A percentile compares a stretch with the other conserved stretches of the same genome.
Evolutionary conservation across 1,140 invertebrate species (phyloP).

Genomic region (Cotesia chilonis): DNA sequence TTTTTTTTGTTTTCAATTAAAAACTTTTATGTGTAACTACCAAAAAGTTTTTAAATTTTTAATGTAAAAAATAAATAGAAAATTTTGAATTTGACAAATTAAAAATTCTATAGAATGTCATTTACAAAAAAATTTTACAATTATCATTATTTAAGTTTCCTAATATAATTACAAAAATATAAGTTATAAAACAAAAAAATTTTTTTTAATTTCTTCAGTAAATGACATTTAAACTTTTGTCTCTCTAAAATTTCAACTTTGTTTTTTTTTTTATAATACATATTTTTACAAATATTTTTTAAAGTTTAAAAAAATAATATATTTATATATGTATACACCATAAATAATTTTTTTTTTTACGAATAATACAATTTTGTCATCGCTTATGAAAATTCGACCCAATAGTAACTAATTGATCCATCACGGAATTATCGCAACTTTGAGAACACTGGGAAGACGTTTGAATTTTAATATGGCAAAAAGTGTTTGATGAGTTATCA

Average conservation of each 20-base stretch:
- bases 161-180: no score
- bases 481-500: constrained; percentile 52
- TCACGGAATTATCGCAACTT: constrained; percentile 5
- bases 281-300: not conserved
- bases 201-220: no score
- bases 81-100: no score
- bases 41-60: no score
- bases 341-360: constrained; percentile 32
- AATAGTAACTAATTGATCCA: constrained; percentile 24
- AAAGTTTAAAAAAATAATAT: not conserved
- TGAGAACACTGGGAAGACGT: constrained; percentile 49
- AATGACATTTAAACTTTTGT: no score
- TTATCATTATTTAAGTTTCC: no score
- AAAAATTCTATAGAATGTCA: not conserved
- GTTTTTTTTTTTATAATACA: not conserved
- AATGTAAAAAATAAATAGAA: no score
- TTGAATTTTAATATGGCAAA: constrained; percentile 62
- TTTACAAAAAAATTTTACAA: constrained; percentile 29
- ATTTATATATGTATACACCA: constrained; percentile 10
- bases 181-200: no score
- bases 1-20: no score
- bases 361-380: constrained; percentile 27
- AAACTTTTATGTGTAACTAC: no score
- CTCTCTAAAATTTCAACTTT: no score
- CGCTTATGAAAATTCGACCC: constrained; percentile 29